phyloP scores from a whole-genome alignment of 1,140 invertebrate species.

The Magallana ariakensis region DNA sequence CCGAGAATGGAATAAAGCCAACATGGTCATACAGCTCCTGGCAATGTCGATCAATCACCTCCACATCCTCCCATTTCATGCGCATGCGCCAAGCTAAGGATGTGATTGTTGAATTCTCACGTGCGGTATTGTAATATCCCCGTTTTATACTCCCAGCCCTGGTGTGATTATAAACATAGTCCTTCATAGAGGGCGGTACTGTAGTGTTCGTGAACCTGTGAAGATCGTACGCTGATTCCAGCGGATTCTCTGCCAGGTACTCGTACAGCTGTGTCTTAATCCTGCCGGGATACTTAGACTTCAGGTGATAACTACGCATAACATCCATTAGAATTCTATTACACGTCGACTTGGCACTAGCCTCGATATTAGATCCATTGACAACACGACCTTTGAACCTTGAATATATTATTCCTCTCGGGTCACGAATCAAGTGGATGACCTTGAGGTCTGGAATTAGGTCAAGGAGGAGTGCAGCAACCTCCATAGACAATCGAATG shows the following conservation, averaged over 20 bases:
- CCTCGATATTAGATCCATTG: not conserved
- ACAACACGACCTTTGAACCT: slow-evolving; percentile 32
- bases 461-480: slow-evolving; percentile 28
- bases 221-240: not conserved
- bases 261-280: slow-evolving; percentile 8
- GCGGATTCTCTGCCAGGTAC: slow-evolving; percentile 21
- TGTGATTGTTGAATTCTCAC: not conserved
- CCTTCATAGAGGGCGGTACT: not conserved
- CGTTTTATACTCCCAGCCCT: not conserved
- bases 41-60: not conserved
- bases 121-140: slow-evolving; percentile 9
- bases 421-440: slow-evolving; percentile 38
- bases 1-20: slow-evolving; percentile 25
- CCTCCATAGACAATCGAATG: slow-evolving; percentile 40
- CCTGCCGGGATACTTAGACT: slow-evolving; percentile 22
- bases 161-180: slow-evolving; percentile 5
- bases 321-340: slow-evolving; percentile 29
- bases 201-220: not conserved
- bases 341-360: slow-evolving; percentile 18
- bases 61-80: not conserved
- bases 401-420: slow-evolving; percentile 36
- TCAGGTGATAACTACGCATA: not conserved
- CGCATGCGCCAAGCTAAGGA: not conserved
- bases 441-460: slow-evolving; percentile 41
- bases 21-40: slow-evolving; percentile 17